Evolutionary conservation across 2,888 invertebrate genomes (phyloP), one percentile per base, ranked within the genome.

Genomic region (Drosophila putrida): DNA sequence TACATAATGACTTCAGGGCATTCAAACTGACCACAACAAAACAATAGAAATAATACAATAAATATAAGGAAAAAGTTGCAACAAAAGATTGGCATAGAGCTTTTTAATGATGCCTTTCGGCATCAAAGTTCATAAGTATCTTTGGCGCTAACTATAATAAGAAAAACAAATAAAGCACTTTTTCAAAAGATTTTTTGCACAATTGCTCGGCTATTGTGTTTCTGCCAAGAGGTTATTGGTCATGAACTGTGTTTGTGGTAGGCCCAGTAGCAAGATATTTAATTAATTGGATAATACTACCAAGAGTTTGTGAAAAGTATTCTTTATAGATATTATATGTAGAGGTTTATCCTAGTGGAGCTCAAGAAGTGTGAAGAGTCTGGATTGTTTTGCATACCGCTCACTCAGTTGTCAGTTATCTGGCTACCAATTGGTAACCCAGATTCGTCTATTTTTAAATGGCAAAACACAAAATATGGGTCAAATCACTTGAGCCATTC

Each of bases 41-140:
- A 75, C 70, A 80, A 82, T 66, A 44, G 69, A 47, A 72, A 69
- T 61, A 70, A 75, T 53, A 69, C 50, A 75, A 68, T 61, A 68
- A 67, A 53, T n/a, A 60, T 28, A 65, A 41, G 62, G 27, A 67
- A 82, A 70, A 39, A 75, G 44, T 58, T 51, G 59, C 53, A 67
- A 68, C 77, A 76, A 73, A 63, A 67, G 62, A 43, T 53, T 38
- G 36, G 13, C 49, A 27, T 35, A 41, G 20, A 65, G 44, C 62
- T 44, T 61, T 47, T 60, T 49, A 75, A 66, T 75, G 62, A 82
- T 70, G 75, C 71, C 78, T 54, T 31, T 36, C n/a, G 58, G 80
- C 61, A 39, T 1, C 36, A 2, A 5, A 62, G 50, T 25, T 33
- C 38, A 10, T 6, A 39, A 39, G 46, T 54, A 39, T 61, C 35